phyloP scores from a whole-genome alignment of 2,797 vertebrate species.

The Phoebastria nigripes region DNA sequence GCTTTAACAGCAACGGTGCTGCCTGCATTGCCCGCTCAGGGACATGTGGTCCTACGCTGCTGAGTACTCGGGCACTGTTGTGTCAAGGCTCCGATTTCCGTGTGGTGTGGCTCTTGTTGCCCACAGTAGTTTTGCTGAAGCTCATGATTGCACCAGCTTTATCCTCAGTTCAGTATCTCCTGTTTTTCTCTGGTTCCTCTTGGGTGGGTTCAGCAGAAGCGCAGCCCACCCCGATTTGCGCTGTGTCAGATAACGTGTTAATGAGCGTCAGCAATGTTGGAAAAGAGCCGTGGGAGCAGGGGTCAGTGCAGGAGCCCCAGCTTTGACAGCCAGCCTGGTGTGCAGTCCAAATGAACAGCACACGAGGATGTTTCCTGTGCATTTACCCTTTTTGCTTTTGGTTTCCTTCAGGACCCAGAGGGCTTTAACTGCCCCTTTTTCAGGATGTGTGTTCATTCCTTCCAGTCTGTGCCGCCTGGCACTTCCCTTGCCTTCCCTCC shows the following conservation, averaged over 20 bases:
- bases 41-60: fast-evolving
- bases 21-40: neutral
- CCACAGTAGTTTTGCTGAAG: neutral
- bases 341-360: fast-evolving
- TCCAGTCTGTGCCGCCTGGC: neutral
- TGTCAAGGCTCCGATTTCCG: neutral
- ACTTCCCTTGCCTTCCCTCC: neutral
- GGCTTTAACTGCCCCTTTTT: neutral
- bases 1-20: neutral
- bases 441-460: neutral
- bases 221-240: fast-evolving
- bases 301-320: neutral
- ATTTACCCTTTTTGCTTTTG: neutral
- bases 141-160: neutral
- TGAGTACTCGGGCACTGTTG: fast-evolving
- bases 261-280: neutral
- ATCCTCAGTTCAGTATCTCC: neutral
- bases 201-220: neutral
- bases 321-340: neutral
- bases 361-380: neutral
- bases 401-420: neutral
- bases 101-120: neutral
- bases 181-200: neutral
- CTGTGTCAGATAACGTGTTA: no score
- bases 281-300: neutral